Evolutionary conservation across 2,888 invertebrate genomes (phyloP).

Genomic region (Antheraea yamamai): DNA sequence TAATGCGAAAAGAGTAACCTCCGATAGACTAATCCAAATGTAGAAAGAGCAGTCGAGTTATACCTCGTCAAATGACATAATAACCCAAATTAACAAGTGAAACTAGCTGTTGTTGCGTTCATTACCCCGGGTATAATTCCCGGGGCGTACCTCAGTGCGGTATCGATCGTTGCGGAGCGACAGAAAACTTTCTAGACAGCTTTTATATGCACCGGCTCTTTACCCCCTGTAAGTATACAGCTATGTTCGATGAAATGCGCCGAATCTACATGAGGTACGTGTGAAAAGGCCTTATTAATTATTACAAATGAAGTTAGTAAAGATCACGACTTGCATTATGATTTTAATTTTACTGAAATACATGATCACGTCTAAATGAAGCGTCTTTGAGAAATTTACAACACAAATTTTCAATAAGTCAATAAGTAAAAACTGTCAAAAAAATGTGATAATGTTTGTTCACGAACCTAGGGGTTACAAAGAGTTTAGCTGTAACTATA

Average conservation of each 20-base stretch:
- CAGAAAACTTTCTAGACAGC: constrained; percentile 83
- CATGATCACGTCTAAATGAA: background rate
- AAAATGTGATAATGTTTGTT: background rate
- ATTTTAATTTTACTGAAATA: background rate
- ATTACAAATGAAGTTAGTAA: background rate
- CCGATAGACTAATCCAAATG: constrained; percentile 4
- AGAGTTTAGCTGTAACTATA: background rate
- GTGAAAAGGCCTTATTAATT: constrained; percentile 28
- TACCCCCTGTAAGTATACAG: constrained; percentile 64
- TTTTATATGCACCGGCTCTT: constrained; percentile 82
- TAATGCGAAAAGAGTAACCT: background rate
- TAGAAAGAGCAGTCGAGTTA: constrained; percentile 25
- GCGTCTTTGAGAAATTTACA: background rate
- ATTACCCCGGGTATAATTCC: constrained; percentile 68
- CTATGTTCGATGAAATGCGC: constrained; percentile 51
- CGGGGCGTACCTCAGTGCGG: constrained; percentile 61
- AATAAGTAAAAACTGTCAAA: background rate
- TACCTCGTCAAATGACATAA: constrained; percentile 64
- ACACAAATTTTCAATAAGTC: background rate
- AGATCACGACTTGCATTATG: background rate
- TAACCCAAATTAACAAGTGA: constrained; percentile 74
- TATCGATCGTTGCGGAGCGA: constrained; percentile 78
- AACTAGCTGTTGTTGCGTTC: constrained; percentile 69
- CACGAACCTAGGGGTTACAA: background rate
- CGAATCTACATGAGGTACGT: constrained; percentile 42